A percentile compares a stretch with the other conserved stretches of the same genome.
These are phyloP conservation scores for Drosophila kambysellisi DNA, from an alignment of 2,888 invertebrate species.

Conservation along the genomic window DNA sequence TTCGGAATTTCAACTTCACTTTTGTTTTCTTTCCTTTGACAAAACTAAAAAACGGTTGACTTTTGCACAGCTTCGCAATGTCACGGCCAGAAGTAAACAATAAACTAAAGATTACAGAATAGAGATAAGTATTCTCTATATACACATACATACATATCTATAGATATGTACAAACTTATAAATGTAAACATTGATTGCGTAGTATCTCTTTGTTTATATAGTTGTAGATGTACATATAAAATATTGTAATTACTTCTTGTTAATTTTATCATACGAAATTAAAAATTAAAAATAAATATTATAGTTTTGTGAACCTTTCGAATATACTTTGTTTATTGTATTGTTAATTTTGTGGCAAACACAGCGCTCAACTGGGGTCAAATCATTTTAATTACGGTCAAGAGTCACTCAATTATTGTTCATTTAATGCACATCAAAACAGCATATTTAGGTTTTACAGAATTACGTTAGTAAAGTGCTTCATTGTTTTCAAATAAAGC, in stretches of 20 bases:
- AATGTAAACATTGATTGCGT: not conserved
- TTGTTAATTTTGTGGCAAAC: conserved; percentile 7
- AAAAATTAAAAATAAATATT: conserved; percentile 4
- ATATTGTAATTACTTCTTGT: not conserved
- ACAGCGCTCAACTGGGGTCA: conserved; percentile 42
- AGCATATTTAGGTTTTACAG: not conserved
- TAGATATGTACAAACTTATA: not conserved
- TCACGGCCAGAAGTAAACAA: conserved; percentile 51
- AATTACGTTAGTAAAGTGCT: conserved; percentile 29
- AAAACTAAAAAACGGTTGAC: conserved; percentile 46
- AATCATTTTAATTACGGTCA: conserved; percentile 70
- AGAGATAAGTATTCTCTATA: conserved; percentile 6
- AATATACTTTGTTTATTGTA: not conserved
- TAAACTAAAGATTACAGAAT: conserved; percentile 25
- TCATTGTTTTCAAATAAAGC: conserved; percentile 75
- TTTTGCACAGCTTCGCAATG: conserved; percentile 38
- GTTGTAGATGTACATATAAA: not conserved
- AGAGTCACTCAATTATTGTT: conserved; percentile 72
- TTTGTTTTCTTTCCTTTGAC: conserved; percentile 59
- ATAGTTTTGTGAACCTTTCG: conserved; percentile 19
- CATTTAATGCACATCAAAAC: conserved; percentile 4
- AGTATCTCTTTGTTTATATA: conserved; percentile 2
- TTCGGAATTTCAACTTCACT: conserved; percentile 59
- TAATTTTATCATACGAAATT: not conserved
- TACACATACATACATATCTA: not conserved